Conservation (phyloP, 2,888 invertebrate species). For the Clunio marinus region DNA sequence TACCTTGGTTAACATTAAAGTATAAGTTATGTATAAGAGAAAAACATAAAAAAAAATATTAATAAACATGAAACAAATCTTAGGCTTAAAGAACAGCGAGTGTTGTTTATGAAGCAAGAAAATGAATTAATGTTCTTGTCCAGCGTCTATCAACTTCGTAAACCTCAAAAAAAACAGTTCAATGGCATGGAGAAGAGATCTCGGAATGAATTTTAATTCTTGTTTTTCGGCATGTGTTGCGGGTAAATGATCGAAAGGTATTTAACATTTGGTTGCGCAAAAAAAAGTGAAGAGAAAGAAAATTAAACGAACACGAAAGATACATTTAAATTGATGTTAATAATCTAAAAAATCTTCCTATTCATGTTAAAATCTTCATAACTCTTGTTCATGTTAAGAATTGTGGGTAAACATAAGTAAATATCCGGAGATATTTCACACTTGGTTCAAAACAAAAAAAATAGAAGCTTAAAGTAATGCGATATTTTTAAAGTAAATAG, state of each 20-base stretch:
- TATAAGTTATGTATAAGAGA: too few species aligned
- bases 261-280: conserved; percentile 19
- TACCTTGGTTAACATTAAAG: conserved; percentile 3
- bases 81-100: not conserved
- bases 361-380: conserved; percentile 1
- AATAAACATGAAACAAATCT: conserved; percentile 14
- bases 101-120: not conserved
- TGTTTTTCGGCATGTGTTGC: conserved; percentile 8
- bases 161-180: not conserved
- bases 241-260: conserved; percentile 18
- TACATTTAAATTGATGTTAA: conserved; percentile 22
- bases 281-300: not conserved
- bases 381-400: not conserved
- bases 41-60: not conserved
- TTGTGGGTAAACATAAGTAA: not conserved
- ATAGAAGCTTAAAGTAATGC: too few species aligned
- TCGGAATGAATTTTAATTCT: conserved; percentile 10
- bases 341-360: conserved; percentile 19
- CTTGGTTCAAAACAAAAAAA: not conserved
- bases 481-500: too few species aligned
- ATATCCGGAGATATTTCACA: conserved; percentile 30
- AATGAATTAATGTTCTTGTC: conserved; percentile 32
- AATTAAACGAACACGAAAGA: conserved; percentile 22
- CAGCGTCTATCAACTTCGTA: conserved; percentile 6
- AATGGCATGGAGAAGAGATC: conserved; percentile 20